phyloP scores from a whole-genome alignment of 2,797 vertebrate genomes.

The Cryptoblepharus egeriae region DNA sequence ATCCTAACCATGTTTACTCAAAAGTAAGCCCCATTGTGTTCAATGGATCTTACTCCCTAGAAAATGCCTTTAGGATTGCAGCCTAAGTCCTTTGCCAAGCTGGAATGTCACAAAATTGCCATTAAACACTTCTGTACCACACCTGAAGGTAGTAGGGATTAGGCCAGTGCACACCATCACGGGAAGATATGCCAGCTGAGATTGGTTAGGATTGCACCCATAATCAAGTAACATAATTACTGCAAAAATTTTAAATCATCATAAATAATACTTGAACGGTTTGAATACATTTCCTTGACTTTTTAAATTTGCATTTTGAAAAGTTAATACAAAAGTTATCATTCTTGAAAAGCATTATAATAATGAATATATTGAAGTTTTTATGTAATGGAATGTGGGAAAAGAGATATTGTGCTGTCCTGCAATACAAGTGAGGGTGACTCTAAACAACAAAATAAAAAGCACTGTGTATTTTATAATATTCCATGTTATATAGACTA shows the following conservation, averaged over 20 bases:
- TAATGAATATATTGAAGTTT: not conserved
- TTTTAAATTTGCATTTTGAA: constrained; percentile 3
- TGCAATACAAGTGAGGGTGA: not conserved
- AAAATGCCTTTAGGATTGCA: no score
- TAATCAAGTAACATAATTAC: no score
- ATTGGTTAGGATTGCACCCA: no score
- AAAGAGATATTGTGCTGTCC: not conserved
- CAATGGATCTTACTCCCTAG: no score
- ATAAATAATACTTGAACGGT: not conserved
- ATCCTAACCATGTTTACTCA: no score
- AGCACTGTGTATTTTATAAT: not conserved
- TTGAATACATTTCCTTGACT: not conserved
- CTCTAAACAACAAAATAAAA: not conserved
- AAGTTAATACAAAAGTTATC: not conserved
- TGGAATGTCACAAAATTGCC: no score
- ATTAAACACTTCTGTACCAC: no score
- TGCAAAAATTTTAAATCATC: not conserved
- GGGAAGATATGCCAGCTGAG: no score
- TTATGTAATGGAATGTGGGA: not conserved
- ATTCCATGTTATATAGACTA: not conserved
- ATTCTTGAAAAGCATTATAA: not conserved
- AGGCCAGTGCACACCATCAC: no score
- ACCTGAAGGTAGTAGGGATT: no score
- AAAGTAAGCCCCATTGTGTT: no score
- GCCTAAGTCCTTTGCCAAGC: no score